These are phyloP conservation scores for Setipinna tenuifilis DNA, from an alignment of 2,797 vertebrate species.

Conservation along the genomic window DNA sequence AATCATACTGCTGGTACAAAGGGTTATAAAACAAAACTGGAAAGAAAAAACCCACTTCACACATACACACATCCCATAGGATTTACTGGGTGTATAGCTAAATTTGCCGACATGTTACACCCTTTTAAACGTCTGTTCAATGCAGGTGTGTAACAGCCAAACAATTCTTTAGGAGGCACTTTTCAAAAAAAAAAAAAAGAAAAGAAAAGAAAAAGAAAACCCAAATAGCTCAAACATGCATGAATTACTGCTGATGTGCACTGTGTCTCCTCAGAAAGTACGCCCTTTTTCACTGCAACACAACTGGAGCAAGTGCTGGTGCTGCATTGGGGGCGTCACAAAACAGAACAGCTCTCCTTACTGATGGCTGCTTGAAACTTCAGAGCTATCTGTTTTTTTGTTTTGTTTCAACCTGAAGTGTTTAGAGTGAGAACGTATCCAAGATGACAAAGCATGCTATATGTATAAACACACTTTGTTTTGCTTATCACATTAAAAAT, in stretches of 20 bases:
- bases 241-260: slow-evolving; percentile 57
- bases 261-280: not conserved
- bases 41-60: slow-evolving; percentile 44
- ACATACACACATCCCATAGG: slow-evolving; percentile 39
- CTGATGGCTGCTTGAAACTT: not conserved
- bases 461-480: slow-evolving; percentile 25
- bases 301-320: not conserved
- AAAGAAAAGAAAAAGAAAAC: slow-evolving; percentile 9
- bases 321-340: not conserved
- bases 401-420: slow-evolving; percentile 47
- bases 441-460: slow-evolving; percentile 53
- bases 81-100: slow-evolving; percentile 47
- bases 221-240: slow-evolving; percentile 67
- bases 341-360: not conserved
- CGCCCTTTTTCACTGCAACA: not conserved
- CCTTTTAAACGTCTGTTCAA: slow-evolving; percentile 64
- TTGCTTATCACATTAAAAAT: slow-evolving; percentile 41
- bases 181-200: slow-evolving; percentile 66
- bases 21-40: slow-evolving; percentile 57
- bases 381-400: slow-evolving; percentile 41
- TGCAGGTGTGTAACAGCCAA: slow-evolving; percentile 72
- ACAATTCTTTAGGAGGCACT: slow-evolving; percentile 81
- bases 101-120: slow-evolving; percentile 47
- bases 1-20: slow-evolving; percentile 65
- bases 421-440: slow-evolving; percentile 55